Percentiles rank a stretch among this genome's conserved stretches.
These are phyloP conservation scores for Scaptomyza caliginosa DNA, from an alignment of 2,888 invertebrate species.

Conservation along the genomic window DNA sequence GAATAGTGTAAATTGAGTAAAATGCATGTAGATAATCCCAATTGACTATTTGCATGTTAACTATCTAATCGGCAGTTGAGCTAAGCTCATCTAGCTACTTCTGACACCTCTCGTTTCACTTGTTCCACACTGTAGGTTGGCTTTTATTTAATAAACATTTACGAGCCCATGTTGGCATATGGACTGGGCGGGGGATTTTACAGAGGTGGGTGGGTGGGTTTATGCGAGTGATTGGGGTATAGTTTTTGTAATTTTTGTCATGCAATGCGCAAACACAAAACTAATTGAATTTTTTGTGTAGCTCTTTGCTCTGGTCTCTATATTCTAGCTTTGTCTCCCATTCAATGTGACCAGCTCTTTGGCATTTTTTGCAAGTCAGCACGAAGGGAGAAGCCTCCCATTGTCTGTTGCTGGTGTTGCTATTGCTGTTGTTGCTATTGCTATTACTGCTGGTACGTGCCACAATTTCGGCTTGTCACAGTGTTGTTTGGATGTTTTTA, in stretches of 20 bases:
- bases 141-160: conserved; percentile 47
- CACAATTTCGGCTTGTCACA: conserved; percentile 69
- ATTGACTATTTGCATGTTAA: conserved; percentile 27
- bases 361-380: conserved; percentile 73
- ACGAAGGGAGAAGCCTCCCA: conserved; percentile 34
- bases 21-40: conserved; percentile 3
- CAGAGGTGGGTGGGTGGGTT: background rate
- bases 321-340: background rate
- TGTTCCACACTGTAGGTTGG: background rate
- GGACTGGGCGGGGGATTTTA: background rate
- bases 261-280: conserved; percentile 79
- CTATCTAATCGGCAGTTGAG: conserved; percentile 32
- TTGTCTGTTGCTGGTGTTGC: conserved; percentile 47
- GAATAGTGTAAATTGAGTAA: background rate
- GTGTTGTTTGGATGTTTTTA: conserved; percentile 21
- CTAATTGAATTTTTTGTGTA: conserved; percentile 71
- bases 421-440: conserved; percentile 14
- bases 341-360: conserved; percentile 21
- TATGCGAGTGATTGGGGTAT: background rate
- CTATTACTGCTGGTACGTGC: conserved; percentile 65
- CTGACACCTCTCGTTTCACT: conserved; percentile 22
- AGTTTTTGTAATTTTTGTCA: conserved; percentile 65
- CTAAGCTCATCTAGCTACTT: conserved; percentile 8
- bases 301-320: conserved; percentile 25
- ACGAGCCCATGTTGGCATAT: conserved; percentile 25